Percentiles rank a stretch among this genome's conserved stretches.
Evolutionary conservation across 2,888 invertebrate species (phyloP).

Genomic region (Drosophila ochracea): DNA sequence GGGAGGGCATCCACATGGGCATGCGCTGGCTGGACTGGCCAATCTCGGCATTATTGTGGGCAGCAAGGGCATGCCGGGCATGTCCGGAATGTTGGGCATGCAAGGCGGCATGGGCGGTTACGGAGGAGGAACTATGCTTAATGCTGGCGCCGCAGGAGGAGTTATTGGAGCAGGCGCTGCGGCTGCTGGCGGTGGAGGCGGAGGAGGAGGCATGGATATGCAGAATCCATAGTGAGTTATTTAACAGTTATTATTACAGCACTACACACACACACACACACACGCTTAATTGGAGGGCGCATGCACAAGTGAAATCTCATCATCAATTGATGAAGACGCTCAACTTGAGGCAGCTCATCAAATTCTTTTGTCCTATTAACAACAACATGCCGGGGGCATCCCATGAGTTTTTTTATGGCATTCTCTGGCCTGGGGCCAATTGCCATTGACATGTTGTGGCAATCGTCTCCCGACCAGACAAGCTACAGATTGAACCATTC

Average conservation of each 20-base stretch:
- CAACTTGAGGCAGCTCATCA: constrained; percentile 52
- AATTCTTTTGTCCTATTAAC: constrained; percentile 57
- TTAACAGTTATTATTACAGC: constrained; percentile 34
- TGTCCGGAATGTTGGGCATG: constrained; percentile 40
- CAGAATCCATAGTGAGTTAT: constrained; percentile 73
- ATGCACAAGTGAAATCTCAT: constrained; percentile 70
- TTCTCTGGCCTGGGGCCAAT: constrained; percentile 52
- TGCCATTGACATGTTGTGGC: constrained; percentile 50
- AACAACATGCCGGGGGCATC: constrained; percentile 9
- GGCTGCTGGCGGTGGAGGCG: constrained; percentile 55
- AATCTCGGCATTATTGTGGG: constrained; percentile 77
- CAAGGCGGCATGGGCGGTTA: constrained; percentile 53
- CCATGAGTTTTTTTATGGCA: constrained; percentile 33
- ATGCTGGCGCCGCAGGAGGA: constrained; percentile 57
- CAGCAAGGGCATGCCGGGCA: constrained; percentile 52
- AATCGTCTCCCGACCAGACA: constrained; percentile 15
- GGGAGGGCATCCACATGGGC: constrained; percentile 69
- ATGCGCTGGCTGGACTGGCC: constrained; percentile 77
- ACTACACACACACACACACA: constrained; percentile 16
- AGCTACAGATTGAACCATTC: constrained; percentile 50
- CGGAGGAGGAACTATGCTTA: constrained; percentile 51
- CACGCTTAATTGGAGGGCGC: constrained; percentile 47
- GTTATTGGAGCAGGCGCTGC: constrained; percentile 33
- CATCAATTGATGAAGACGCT: constrained; percentile 71
- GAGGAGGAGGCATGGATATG: constrained; percentile 63